These are phyloP conservation scores for Aspidiotus rigidus DNA, from an alignment of 2,888 invertebrate species.

Conservation along the genomic window DNA sequence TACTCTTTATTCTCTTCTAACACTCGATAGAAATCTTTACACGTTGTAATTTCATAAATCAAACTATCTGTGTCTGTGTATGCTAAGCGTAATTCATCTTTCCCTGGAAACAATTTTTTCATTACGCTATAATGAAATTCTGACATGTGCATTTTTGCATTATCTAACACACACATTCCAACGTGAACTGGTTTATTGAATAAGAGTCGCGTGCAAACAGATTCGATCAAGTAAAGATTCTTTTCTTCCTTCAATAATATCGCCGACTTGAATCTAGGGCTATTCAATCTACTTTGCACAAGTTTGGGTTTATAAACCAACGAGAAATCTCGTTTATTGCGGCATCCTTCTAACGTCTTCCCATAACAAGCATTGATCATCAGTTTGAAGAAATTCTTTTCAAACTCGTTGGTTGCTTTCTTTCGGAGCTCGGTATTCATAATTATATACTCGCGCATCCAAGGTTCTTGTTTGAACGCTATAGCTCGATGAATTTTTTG, in stretches of 20 bases:
- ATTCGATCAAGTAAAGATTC: neutral
- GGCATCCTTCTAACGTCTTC: slow-evolving; percentile 37
- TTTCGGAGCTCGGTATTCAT: slow-evolving; percentile 18
- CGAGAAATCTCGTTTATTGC: neutral
- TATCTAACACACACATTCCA: neutral
- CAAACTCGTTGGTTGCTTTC: slow-evolving; percentile 40
- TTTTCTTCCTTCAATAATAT: slow-evolving; percentile 1
- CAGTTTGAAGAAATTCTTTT: slow-evolving; percentile 43
- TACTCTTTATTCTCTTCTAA: neutral
- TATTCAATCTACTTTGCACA: too few relatives aligned
- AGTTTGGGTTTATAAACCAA: neutral
- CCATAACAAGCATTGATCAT: slow-evolving; percentile 43
- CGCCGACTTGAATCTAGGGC: neutral
- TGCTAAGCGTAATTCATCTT: neutral
- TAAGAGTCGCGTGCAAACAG: neutral
- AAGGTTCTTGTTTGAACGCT: slow-evolving; percentile 11
- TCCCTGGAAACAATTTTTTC: neutral
- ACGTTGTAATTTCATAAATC: slow-evolving; percentile 8
- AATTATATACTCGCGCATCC: slow-evolving; percentile 19
- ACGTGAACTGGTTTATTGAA: too few relatives aligned
- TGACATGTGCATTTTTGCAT: neutral
- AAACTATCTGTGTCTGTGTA: slow-evolving; percentile 11
- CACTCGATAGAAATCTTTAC: neutral
- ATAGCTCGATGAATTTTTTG: slow-evolving; percentile 38
- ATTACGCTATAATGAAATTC: slow-evolving; percentile 12